Evolutionary conservation across 2,113 vertebrate genomes (phyloP), one percentile per base, ranked within the genome.

Genomic region (Eulemur rufifrons): DNA sequence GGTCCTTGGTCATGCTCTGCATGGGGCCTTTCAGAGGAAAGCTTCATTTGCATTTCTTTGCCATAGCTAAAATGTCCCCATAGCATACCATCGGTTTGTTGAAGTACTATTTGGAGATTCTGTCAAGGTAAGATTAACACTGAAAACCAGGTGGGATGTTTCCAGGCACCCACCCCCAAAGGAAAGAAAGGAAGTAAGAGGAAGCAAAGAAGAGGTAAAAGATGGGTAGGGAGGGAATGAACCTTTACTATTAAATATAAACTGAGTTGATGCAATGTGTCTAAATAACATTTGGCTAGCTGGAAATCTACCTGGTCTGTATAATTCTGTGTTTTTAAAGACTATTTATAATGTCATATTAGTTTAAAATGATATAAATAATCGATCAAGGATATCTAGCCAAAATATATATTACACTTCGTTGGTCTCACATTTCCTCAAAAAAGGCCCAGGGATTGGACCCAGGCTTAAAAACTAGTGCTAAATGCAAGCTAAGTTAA

Each of bases 331-430:
- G 23, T 25, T 61, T 39, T 91, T 77, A 73, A 78, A 78, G n/a
- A 59, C 5, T 69, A 3, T 0, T 63, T 64, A 20, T 2, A 29
- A 61, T 73, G 82, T 86, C 73, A 1, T 87, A 69, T 52, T 27
- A 47, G 52, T 93, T 93, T 73, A 59, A 93, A 96, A 17, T 61
- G 4, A 84, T 37, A 18, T 1, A 91, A 91, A 71, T 23, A 71
- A 66, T 50, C 63, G 82, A 69, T 8, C 6, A 71, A 20, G 27
- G 4, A 29, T 18, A 69, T 45, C 34, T 45, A 69, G n/a, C 27
- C 63, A 81, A 76, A 94, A 69, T 73, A 21, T 4, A 8, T 37
- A 77, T 84, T 61, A 32, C 20, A 76, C 17, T 69, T 56, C 9
- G 1, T 54, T 76, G 20, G 0, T 39, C 10, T 73, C 27, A 29